Evolutionary conservation across 53 echinoderm and acorn worm species (phyloP), one percentile per base, ranked within the genome.

Genomic region (Temnopleurus reevesii): DNA sequence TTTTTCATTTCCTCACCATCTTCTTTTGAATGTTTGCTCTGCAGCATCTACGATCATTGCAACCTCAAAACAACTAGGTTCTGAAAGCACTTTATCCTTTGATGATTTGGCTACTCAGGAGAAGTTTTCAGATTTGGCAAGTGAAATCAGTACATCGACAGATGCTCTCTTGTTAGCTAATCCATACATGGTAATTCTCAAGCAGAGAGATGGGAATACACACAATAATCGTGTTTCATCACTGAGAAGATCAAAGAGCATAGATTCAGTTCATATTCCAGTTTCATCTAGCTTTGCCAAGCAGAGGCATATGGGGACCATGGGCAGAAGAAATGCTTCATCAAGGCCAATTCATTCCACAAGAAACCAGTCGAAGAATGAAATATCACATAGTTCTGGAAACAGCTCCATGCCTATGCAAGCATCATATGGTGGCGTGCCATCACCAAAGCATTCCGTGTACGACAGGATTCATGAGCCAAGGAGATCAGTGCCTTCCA

Each of bases 121-220:
- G 71, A 71, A 86, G 26, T 61, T 91, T 46, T 90, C 90, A 12
- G 94, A 94, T 49, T 31, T 53, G 17, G 77, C 76, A 30, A 95
- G 92, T 84, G 92, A 92, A 47, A 89, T 89, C 27, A 95, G 90
- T 45, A 44, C 93, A 29, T 92, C 93, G 5, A 95, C 95, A 53
- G 93, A 95, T 80, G 89, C 92, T 36, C 90, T 95, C 25, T 65
- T 95, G 12, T 77, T 60, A 2, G 95, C 95, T 10, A 85, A 91
- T 24, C 91, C 91, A 6, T 94, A 89, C 30, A 82, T 55, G 8
- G 23, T 49, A 30, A 83, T 12, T 21, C 29, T 46, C 29, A 30
- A 47, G 5, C 47, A 79, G 8, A 9, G 51, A 0, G 43, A n/a
- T 38, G 21, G 41, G 71, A 71, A n/a, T 38, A 21, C 27, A 41